These are phyloP conservation scores for Drosophila maculinotata DNA, from an alignment of 2,888 invertebrate genomes.

Conservation along the genomic window DNA sequence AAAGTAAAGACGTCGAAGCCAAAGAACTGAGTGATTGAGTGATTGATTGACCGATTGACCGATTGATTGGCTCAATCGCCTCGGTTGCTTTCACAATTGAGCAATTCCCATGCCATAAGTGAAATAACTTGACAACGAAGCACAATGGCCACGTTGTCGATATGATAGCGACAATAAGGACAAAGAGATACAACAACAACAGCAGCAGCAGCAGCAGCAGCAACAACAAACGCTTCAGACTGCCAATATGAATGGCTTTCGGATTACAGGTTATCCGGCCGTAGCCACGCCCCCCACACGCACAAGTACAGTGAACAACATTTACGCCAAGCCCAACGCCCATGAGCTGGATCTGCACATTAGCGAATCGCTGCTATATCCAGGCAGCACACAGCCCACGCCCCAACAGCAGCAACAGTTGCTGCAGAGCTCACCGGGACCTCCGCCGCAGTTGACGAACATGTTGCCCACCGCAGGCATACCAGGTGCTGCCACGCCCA, in stretches of 20 bases:
- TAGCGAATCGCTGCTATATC: constrained; percentile 71
- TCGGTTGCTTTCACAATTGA: constrained; percentile 13
- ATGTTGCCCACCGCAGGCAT: constrained; percentile 70
- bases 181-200: constrained; percentile 45
- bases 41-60: constrained; percentile 45
- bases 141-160: constrained; percentile 51
- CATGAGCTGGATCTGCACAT: constrained; percentile 80
- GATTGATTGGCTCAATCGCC: constrained; percentile 37
- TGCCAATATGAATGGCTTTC: constrained; percentile 80
- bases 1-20: constrained; percentile 26
- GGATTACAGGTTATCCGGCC: constrained; percentile 81
- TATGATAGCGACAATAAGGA: constrained; percentile 68
- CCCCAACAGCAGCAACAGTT: constrained; percentile 45
- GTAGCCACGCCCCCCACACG: constrained; percentile 60
- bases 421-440: constrained; percentile 75
- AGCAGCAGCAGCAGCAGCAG: constrained; percentile 44
- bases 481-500: constrained; percentile 74
- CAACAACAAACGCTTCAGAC: constrained; percentile 31
- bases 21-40: constrained; percentile 49
- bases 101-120: constrained; percentile 31
- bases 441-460: constrained; percentile 75
- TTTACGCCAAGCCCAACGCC: constrained; percentile 63
- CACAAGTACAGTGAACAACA: constrained; percentile 40
- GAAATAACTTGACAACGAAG: constrained; percentile 1
- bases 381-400: constrained; percentile 64